Base-by-base conservation (phyloP, 37 sponge, comb jelly and placozoan genomes). In the Lycopodina hypogea region DNA sequence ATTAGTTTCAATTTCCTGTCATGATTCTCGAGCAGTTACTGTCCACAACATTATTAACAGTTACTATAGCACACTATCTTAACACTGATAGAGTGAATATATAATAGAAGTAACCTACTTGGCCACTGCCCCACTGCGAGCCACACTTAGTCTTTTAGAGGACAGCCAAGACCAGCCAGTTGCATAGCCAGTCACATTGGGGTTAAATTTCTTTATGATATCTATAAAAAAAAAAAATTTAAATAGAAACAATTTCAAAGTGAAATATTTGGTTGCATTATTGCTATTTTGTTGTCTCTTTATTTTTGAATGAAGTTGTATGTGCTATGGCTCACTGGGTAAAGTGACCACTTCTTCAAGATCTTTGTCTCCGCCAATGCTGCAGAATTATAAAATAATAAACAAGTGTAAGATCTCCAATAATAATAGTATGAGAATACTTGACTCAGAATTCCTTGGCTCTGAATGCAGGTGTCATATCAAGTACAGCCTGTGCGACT, bases 311-410 rank as follows among this genome's bases (percentile, higher is more conserved):
- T 32, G n/a, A n/a, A n/a, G n/a, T n/a, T n/a, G n/a, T n/a, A n/a
- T n/a, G n/a, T n/a, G n/a, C 4, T 22, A 15, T 19, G 26, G 22
- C 74, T 39, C 56, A 81, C 82, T 86, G 19, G 86, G 75, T 22
- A 86, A 26, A 23, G 86, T 86, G 3, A 53, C 40, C 1, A 71
- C 80, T 18, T 69, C n/a, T 3, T 56, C 29, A n/a, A 81, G 18
- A 22, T 72, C 80, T 3, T 35, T 34, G 64, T 86, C 86, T 56
- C 86, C 86, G 28, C 86, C 86, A 65, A 86, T 79, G 30, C 86
- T 81, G 63, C 48, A 61, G 14, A 42, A 40, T 52, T 33, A 36
- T 69, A 18, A 38, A 38, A 8, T 69, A 6, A 30, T 36, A 36
- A 30, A 6, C 11, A 30, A 51, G 53, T 41, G 37, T 26, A 37